These are phyloP conservation scores for Passer montanus DNA, from an alignment of 2,113 vertebrate species.

Conservation along the genomic window DNA sequence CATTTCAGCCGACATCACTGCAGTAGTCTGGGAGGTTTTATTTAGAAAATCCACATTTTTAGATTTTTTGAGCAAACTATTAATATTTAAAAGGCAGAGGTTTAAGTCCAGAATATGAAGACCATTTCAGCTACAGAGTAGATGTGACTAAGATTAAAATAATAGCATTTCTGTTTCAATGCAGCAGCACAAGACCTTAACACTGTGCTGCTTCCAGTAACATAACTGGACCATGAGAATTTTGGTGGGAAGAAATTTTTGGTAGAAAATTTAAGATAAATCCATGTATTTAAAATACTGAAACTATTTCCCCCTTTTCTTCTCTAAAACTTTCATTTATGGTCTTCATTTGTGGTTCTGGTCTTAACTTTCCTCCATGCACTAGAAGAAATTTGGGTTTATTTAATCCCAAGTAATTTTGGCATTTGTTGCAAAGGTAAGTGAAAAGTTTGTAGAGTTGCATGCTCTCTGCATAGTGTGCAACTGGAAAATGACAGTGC, in stretches of 20 bases:
- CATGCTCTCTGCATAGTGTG: not conserved
- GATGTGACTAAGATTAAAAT: not conserved
- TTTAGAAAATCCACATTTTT: not conserved
- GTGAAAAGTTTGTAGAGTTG: conserved; percentile 54
- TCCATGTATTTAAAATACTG: not conserved
- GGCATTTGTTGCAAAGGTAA: conserved; percentile 66
- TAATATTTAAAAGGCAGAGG: not conserved
- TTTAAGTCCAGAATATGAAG: not conserved
- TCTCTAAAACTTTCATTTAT: not conserved
- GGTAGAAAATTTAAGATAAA: not conserved
- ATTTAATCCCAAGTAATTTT: conserved; percentile 52
- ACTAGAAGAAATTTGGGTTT: not conserved
- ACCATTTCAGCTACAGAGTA: not conserved
- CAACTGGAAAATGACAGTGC: not conserved
- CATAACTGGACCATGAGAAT: not conserved
- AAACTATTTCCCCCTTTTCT: not conserved
- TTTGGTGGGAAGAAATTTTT: not conserved
- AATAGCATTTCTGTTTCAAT: not conserved
- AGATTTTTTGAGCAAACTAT: not conserved
- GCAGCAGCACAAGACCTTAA: not conserved
- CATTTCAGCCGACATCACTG: not conserved
- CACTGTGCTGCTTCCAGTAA: not conserved
- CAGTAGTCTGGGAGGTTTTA: not conserved
- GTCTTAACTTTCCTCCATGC: not conserved
- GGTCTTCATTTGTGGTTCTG: not conserved